phyloP scores from a whole-genome alignment of 2,888 invertebrate genomes.

The Platynereis dumerilii region DNA sequence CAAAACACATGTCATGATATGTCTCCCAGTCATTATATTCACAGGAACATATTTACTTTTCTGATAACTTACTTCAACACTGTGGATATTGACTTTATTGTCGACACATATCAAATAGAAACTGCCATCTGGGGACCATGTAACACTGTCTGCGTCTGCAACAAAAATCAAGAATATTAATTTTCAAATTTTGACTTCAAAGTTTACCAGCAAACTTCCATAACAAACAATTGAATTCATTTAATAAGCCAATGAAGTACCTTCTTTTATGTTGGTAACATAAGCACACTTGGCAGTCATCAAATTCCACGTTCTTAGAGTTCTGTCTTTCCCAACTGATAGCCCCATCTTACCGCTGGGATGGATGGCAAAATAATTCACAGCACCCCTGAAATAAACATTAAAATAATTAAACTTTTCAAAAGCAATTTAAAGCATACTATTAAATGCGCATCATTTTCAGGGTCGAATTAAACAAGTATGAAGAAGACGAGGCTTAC shows the following conservation, averaged over 20 bases:
- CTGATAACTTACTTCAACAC: slow-evolving; percentile 67
- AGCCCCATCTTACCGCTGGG: slow-evolving; percentile 88
- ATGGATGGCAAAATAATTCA: slow-evolving; percentile 82
- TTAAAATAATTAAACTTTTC: slow-evolving; percentile 19
- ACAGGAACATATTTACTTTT: too few species aligned
- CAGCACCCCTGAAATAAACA: slow-evolving; percentile 55
- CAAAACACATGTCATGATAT: too few species aligned
- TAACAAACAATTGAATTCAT: too few species aligned
- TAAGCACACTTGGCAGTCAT: slow-evolving; percentile 90
- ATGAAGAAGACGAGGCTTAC: slow-evolving; percentile 66
- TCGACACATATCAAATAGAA: slow-evolving; percentile 79
- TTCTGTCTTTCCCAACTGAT: slow-evolving; percentile 83
- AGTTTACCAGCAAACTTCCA: too few species aligned
- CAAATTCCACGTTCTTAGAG: slow-evolving; percentile 88
- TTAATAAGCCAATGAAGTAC: too few species aligned
- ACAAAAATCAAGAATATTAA: slow-evolving; percentile 19
- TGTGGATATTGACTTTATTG: slow-evolving; percentile 80
- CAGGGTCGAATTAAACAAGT: too few species aligned
- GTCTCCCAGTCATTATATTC: too few species aligned
- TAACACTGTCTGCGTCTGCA: slow-evolving; percentile 64
- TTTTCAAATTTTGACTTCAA: too few species aligned
- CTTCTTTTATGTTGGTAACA: slow-evolving; percentile 73
- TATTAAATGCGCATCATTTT: too few species aligned
- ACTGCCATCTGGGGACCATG: slow-evolving; percentile 80
- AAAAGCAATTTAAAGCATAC: too few species aligned